Evolutionary conservation across 1,140 invertebrate genomes (phyloP).

Genomic region (Lepidurus packardi): DNA sequence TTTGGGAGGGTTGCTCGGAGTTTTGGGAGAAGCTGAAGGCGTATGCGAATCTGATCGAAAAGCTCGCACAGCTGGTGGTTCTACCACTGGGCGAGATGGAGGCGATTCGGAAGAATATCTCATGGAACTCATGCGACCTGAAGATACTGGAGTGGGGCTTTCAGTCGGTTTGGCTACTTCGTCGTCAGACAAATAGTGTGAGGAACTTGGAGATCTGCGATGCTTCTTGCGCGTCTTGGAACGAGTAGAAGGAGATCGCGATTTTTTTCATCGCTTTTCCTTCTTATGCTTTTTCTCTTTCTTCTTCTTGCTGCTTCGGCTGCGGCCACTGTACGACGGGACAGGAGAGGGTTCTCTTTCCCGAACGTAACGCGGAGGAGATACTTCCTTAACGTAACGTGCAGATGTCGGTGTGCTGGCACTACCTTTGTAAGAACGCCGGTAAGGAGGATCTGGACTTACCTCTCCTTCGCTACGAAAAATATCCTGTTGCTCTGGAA

Average conservation of each 20-base stretch:
- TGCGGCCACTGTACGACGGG: constrained; percentile 24
- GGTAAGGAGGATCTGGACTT: constrained; percentile 36
- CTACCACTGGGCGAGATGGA: constrained; percentile 22
- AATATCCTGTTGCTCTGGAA: constrained; percentile 40
- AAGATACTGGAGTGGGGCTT: constrained; percentile 24
- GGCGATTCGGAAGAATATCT: constrained; percentile 24
- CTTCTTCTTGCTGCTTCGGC: constrained; percentile 34
- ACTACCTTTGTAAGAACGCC: neutral
- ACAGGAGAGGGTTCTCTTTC: constrained; percentile 23
- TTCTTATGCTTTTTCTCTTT: constrained; percentile 57
- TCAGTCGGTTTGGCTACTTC: constrained; percentile 37
- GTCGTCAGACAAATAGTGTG: constrained; percentile 38
- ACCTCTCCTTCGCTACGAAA: constrained; percentile 38
- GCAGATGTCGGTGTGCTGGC: neutral
- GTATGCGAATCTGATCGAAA: constrained; percentile 37
- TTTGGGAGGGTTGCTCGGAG: constrained; percentile 18
- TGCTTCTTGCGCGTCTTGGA: constrained; percentile 59
- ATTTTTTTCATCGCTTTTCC: constrained; percentile 36
- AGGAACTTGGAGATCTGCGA: constrained; percentile 33
- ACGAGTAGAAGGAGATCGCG: constrained; percentile 17
- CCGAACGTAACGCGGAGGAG: constrained; percentile 1
- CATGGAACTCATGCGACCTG: constrained; percentile 26
- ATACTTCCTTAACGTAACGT: constrained; percentile 26
- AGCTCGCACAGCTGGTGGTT: constrained; percentile 32
- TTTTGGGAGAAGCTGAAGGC: constrained; percentile 23